These are phyloP conservation scores for Gambusia yucatana DNA, from an alignment of 2,797 vertebrate genomes.

Conservation along the genomic window DNA sequence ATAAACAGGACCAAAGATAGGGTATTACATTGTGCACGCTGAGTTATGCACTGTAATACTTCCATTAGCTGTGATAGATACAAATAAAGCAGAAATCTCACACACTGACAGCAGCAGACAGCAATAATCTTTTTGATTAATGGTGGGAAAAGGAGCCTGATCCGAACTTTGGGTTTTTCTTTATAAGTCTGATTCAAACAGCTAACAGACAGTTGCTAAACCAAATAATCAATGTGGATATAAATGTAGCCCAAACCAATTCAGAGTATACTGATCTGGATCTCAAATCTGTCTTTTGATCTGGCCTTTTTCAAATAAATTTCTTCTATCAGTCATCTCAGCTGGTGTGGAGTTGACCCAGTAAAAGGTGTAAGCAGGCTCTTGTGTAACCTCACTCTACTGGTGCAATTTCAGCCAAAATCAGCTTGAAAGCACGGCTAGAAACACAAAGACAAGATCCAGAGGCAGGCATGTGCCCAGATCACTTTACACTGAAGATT, in stretches of 20 bases:
- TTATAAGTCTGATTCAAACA: background rate
- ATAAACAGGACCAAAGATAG: conserved; percentile 21
- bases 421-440: conserved; percentile 46
- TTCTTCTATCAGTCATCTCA: conserved; percentile 14
- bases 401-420: conserved; percentile 52
- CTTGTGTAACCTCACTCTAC: conserved; percentile 13
- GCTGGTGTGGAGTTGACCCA: conserved; percentile 12
- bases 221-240: background rate
- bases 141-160: background rate
- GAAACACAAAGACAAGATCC: conserved; percentile 55
- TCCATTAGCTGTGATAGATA: conserved; percentile 13
- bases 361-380: conserved; percentile 8
- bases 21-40: background rate
- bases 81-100: conserved; percentile 2
- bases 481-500: conserved; percentile 73
- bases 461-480: conserved; percentile 53
- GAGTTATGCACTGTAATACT: background rate
- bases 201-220: background rate
- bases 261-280: background rate
- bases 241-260: background rate
- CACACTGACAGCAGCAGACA: background rate
- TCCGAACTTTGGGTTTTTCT: background rate
- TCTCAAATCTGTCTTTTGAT: background rate
- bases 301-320: background rate
- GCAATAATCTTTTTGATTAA: background rate